Base-by-base conservation (phyloP, 37 sponge, comb jelly and placozoan species). In the Chondrosia reniformis region DNA sequence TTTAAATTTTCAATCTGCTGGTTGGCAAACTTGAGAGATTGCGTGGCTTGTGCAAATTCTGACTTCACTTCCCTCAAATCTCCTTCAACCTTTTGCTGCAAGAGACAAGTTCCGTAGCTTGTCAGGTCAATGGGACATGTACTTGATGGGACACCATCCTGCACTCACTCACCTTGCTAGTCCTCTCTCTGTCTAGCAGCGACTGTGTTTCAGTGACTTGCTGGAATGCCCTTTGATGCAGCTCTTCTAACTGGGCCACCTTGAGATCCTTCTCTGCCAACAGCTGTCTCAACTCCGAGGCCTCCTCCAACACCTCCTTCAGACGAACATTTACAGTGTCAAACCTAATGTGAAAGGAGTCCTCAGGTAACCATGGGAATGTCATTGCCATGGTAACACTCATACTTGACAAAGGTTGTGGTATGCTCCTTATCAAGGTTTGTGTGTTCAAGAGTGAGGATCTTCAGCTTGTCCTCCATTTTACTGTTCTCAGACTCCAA, bases 281-380 rank as follows among this genome's bases (percentile, higher is more conserved):
- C 38, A 19, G 67, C 36, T 8, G 5, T 34, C 39, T 66, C 8
- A 55, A 13, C 28, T 76, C 76, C 15, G 6, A 4, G 10, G 28
- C 19, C 58, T 76, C 54, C 58, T 44, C 17, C 59, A 36, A 34
- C 36, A 31, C 27, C 58, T 76, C 58, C 77, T 33, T 76, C 77
- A 49, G 52, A 10, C 52, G 52, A 15, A 19, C 52, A n/a, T n/a
- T n/a, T n/a, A n/a, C n/a, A n/a, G n/a, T n/a, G n/a, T n/a, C n/a
- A n/a, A n/a, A n/a, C n/a, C n/a, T n/a, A n/a, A n/a, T n/a, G n/a
- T n/a, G n/a, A n/a, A n/a, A n/a, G n/a, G n/a, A n/a, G n/a, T n/a
- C n/a, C n/a, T n/a, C n/a, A n/a, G n/a, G n/a, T n/a, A n/a, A n/a
- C n/a, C n/a, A n/a, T n/a, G n/a, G n/a, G n/a, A n/a, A n/a, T n/a